Evolutionary conservation across 1,140 invertebrate genomes (phyloP).

Genomic region (Protaetia brevitarsis): DNA sequence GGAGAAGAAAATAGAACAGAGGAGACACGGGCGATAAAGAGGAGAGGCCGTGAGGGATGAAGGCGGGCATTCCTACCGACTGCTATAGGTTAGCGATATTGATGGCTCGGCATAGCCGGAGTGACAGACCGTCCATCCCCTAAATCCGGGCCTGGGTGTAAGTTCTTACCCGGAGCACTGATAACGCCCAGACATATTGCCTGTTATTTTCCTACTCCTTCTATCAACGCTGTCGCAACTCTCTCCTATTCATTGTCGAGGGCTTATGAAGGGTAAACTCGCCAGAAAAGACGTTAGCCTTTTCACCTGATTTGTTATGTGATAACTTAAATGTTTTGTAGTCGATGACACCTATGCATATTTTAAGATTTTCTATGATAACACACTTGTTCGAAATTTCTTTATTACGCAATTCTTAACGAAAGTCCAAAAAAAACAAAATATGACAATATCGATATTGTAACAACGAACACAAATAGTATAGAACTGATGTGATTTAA

Average conservation of each 20-base stretch:
- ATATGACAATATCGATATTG: too few relatives aligned
- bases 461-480: too few relatives aligned
- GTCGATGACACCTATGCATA: too few relatives aligned
- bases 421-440: too few relatives aligned
- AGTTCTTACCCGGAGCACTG: slow-evolving; percentile 4
- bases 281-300: background rate
- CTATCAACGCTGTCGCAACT: background rate
- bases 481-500: too few relatives aligned
- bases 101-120: background rate
- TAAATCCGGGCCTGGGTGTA: slow-evolving; percentile 5
- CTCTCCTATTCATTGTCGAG: background rate
- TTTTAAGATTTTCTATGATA: too few relatives aligned
- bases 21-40: background rate
- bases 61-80: background rate
- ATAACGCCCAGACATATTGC: slow-evolving; percentile 4
- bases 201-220: background rate
- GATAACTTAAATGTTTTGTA: too few relatives aligned
- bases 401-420: too few relatives aligned
- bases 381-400: too few relatives aligned
- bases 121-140: background rate
- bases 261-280: background rate
- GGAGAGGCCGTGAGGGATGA: background rate
- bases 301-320: background rate
- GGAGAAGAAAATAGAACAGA: background rate
- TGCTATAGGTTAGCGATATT: background rate